phyloP scores from a whole-genome alignment of 2,888 invertebrate species.

The Yponomeuta malinellus region DNA sequence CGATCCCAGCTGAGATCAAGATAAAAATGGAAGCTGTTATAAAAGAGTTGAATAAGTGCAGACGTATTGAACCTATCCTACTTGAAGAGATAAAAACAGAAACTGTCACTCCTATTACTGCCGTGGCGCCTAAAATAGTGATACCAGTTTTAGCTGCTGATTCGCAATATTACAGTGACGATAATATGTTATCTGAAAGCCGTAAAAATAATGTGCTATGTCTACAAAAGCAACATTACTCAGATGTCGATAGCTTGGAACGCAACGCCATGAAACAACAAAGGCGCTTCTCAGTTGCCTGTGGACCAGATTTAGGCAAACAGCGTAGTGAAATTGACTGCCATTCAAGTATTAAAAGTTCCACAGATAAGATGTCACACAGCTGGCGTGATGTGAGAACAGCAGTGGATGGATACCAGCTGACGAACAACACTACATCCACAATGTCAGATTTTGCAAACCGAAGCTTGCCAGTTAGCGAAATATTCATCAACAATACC shows the following conservation, averaged over 20 bases:
- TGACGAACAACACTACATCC: slow-evolving; percentile 15
- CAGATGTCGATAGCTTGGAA: slow-evolving; percentile 61
- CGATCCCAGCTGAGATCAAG: slow-evolving; percentile 58
- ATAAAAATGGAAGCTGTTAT: slow-evolving; percentile 79
- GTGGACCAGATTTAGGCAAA: slow-evolving; percentile 57
- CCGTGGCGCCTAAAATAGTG: slow-evolving; percentile 48
- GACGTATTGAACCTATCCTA: slow-evolving; percentile 49
- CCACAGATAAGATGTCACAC: slow-evolving; percentile 38
- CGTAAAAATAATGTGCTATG: slow-evolving; percentile 38
- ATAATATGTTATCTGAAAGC: slow-evolving; percentile 41
- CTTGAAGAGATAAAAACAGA: slow-evolving; percentile 45
- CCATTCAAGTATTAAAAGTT: background rate
- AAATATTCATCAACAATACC: slow-evolving; percentile 80
- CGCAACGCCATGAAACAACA: slow-evolving; percentile 43
- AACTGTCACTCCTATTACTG: slow-evolving; percentile 40
- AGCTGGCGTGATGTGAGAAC: slow-evolving; percentile 63
- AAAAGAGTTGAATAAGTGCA: slow-evolving; percentile 67
- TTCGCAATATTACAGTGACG: slow-evolving; percentile 55
- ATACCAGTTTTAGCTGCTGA: slow-evolving; percentile 66
- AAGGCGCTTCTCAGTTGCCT: slow-evolving; percentile 59
- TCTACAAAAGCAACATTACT: slow-evolving; percentile 34
- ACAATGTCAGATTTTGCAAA: slow-evolving; percentile 47
- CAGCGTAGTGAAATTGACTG: background rate
- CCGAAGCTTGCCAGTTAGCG: slow-evolving; percentile 72
- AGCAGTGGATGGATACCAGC: slow-evolving; percentile 34